Conservation (phyloP, 2,888 invertebrate species). For the Lymantria monacha region DNA sequence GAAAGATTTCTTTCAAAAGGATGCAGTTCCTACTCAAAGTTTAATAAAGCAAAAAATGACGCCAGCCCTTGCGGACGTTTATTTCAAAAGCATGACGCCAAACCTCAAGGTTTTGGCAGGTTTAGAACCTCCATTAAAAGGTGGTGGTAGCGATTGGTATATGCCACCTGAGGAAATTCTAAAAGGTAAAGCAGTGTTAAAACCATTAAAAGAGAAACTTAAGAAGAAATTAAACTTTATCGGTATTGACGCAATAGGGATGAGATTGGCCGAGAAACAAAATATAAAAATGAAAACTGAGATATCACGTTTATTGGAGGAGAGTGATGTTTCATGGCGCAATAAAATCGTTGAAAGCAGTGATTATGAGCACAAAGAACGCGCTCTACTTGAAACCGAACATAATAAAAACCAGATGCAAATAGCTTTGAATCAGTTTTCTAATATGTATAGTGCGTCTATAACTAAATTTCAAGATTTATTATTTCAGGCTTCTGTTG, state of each 20-base stretch:
- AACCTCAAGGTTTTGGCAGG: constrained; percentile 63
- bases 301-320: constrained; percentile 37
- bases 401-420: constrained; percentile 51
- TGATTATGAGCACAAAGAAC: constrained; percentile 40
- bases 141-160: constrained; percentile 67
- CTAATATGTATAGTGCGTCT: constrained; percentile 47
- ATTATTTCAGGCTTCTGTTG: constrained; percentile 49
- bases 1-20: constrained; percentile 56
- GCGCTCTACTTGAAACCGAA: constrained; percentile 34
- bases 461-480: constrained; percentile 55
- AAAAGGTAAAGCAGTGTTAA: constrained; percentile 53
- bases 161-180: constrained; percentile 59
- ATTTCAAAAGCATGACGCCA: constrained; percentile 64
- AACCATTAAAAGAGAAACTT: constrained; percentile 52
- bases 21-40: constrained; percentile 66
- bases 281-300: constrained; percentile 44
- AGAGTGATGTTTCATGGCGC: constrained; percentile 57
- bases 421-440: constrained; percentile 53
- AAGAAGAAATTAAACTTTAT: constrained; percentile 50
- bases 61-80: constrained; percentile 58
- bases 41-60: constrained; percentile 62
- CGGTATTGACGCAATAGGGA: constrained; percentile 53
- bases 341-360: constrained; percentile 36
- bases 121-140: constrained; percentile 62
- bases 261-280: constrained; percentile 42